These are phyloP conservation scores for Oopsacas minuta DNA, from an alignment of 37 sponge, comb jelly and placozoan genomes.

Conservation along the genomic window DNA sequence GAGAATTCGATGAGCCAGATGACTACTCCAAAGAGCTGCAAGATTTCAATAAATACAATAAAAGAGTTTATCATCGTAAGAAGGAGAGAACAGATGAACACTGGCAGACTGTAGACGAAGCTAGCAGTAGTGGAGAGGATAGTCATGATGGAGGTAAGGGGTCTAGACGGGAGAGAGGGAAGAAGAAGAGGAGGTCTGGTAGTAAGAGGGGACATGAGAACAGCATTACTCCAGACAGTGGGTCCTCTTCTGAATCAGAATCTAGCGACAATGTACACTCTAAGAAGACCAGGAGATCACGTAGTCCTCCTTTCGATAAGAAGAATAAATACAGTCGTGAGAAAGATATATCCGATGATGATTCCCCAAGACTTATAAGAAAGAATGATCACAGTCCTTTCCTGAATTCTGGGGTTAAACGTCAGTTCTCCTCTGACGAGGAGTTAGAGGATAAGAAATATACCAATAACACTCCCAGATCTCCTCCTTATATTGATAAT, in stretches of 20 bases:
- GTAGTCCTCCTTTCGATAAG: neutral
- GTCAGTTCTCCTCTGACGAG: conserved; percentile 4
- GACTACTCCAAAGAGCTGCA: conserved; percentile 5
- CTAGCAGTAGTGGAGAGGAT: conserved; percentile 25
- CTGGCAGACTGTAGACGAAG: neutral
- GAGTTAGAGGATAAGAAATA: conserved; percentile 4
- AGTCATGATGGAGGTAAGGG: neutral
- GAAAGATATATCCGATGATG: neutral
- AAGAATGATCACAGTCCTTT: neutral
- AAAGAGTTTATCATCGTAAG: neutral
- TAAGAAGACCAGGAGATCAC: neutral
- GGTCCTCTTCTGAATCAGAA: neutral
- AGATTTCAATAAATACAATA: neutral
- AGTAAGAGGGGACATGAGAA: conserved; percentile 14
- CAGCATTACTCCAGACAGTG: neutral
- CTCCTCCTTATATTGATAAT: neutral
- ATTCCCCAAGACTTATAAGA: neutral
- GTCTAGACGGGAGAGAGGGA: neutral
- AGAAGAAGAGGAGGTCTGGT: neutral
- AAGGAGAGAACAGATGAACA: neutral
- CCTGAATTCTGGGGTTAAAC: neutral
- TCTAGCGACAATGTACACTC: neutral
- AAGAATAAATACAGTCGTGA: neutral
- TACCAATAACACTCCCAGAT: neutral
- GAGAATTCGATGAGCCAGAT: neutral